phyloP scores from a whole-genome alignment of 2,797 vertebrate genomes.

The Carapus acus region DNA sequence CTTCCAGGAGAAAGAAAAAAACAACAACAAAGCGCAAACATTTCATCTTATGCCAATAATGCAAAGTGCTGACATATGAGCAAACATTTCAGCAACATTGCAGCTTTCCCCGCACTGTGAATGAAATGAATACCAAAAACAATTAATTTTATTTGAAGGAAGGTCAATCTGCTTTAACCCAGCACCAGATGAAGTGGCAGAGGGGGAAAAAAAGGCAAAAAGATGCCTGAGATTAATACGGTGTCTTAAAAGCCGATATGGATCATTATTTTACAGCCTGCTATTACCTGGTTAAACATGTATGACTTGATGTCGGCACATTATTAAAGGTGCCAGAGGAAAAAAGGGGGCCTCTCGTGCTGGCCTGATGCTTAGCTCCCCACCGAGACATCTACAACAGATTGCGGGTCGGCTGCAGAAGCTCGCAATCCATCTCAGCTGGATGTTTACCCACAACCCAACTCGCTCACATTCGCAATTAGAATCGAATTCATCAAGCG shows the following conservation, averaged over 20 bases:
- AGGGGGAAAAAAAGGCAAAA: constrained; percentile 34
- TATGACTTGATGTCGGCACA: constrained; percentile 69
- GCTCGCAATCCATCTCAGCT: constrained; percentile 36
- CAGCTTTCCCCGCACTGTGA: constrained; percentile 62
- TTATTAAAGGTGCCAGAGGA: constrained; percentile 60
- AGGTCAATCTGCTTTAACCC: constrained; percentile 68
- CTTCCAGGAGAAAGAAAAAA: constrained; percentile 48
- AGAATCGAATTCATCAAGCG: constrained; percentile 37
- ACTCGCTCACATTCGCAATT: constrained; percentile 33
- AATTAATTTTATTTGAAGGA: constrained; percentile 70
- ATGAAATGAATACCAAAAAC: constrained; percentile 63
- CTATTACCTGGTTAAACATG: constrained; percentile 68
- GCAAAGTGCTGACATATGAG: constrained; percentile 62
- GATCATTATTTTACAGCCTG: constrained; percentile 66
- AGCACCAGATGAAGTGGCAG: constrained; percentile 44
- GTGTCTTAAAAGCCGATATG: constrained; percentile 65
- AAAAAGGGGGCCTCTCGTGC: constrained; percentile 10
- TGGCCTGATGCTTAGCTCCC: constrained; percentile 51
- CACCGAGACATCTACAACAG: constrained; percentile 40
- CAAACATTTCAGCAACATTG: constrained; percentile 62
- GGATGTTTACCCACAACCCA: constrained; percentile 32
- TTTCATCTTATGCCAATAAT: constrained; percentile 59
- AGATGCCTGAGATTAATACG: constrained; percentile 65
- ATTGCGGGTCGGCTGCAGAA: constrained; percentile 36
- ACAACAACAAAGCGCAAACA: constrained; percentile 51